Evolutionary conservation across 1,140 invertebrate species (phyloP), one percentile per base, ranked within the genome.

Genomic region (Aphelinus certus): DNA sequence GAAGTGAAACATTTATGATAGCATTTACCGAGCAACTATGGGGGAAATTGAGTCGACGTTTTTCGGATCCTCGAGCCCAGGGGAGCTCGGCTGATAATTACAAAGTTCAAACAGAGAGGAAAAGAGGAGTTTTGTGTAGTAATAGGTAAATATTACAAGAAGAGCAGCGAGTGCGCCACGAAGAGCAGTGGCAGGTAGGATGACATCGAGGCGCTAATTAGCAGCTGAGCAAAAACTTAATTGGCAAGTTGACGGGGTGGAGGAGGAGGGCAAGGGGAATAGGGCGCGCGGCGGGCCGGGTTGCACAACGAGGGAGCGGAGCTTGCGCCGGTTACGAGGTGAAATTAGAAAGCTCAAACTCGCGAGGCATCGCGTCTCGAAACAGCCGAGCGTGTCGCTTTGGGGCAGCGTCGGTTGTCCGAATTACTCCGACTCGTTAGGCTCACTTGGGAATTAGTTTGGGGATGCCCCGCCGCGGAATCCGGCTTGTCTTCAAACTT

Each of bases 401-500:
- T 49, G 46, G 58, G 7, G 26, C 55, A 61, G 43, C 62, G 10
- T 49, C 64, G 64, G 10, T 9, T 43, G 26, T 2, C 42, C 58
- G 2, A 4, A 1, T 56, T 58, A 46, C 6, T 9, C 49, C 42
- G 2, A 10, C 43, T 48, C 53, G 45, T 63, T n/a, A 48, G 45
- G 42, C 61, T 61, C 70, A 64, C 61, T 72, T 72, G 70, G 51
- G 46, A 72, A 72, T 72, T 72, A 72, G 70, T 64, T 72, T 64
- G 10, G 45, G 53, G 48, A 26, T 57, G 46, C 10, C 48, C 9
- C 45, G 55, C 9, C 45, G 9, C 55, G 53, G 43, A 65, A 73
- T 73, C 65, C 65, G 62, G 62, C 71, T 60, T 47, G 71, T 73
- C 62, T 62, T 46, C 46, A 73, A 66, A 73, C 62, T 73, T 73